These are phyloP conservation scores for Neolamprologus longior DNA, from an alignment of 2,113 vertebrate genomes.

Conservation along the genomic window DNA sequence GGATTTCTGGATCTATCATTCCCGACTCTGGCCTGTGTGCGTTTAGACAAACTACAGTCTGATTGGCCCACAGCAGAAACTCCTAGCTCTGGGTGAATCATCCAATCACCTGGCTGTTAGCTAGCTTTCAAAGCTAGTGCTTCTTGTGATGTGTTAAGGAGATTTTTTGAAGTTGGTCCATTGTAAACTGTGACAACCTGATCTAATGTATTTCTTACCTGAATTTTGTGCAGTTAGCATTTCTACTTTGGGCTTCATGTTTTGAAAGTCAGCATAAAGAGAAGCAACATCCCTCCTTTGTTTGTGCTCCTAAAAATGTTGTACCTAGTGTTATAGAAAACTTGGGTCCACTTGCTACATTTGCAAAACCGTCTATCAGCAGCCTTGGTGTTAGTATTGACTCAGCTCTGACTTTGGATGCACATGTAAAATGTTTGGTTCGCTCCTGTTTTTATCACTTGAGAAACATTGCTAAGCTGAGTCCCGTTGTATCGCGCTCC, in stretches of 20 bases:
- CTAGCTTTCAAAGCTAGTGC: neutral
- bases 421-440: rapidly evolving
- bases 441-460: no score
- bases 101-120: neutral
- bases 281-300: no score
- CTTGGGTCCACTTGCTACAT: no score
- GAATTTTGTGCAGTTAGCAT: no score
- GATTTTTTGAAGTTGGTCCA: neutral
- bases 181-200: neutral
- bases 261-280: no score
- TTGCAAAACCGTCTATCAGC: no score
- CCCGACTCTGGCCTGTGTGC: neutral
- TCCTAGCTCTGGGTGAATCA: neutral
- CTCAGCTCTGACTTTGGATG: no score
- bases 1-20: neutral
- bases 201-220: neutral
- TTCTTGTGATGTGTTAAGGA: neutral
- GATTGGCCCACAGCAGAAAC: neutral
- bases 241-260: no score
- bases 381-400: no score
- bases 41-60: neutral
- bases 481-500: rapidly evolving
- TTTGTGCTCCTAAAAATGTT: no score
- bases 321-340: rapidly evolving
- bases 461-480: no score